Base-by-base conservation (phyloP, 2,888 invertebrate genomes). In the Andrena hattorfiana region DNA sequence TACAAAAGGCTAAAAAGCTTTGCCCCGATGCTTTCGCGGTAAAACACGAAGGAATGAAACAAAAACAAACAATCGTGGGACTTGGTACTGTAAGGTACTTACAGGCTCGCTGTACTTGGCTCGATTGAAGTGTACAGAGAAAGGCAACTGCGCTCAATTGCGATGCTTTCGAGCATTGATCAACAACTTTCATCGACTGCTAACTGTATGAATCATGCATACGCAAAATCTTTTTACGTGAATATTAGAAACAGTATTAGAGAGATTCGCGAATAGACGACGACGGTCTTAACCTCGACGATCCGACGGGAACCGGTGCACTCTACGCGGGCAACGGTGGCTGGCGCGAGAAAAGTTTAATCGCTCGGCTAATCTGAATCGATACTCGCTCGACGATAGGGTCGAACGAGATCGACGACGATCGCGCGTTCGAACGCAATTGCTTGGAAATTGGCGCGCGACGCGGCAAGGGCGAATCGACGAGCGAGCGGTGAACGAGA, bases 11-110 rank as follows among this genome's bases (percentile, higher is more conserved):
- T 60, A 67, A 62, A 49, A 30, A 48, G 71, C 49, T 62, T 0
- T 48, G 71, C 62, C 16, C 32, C 62, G 62, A 13, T 49, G 49
- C 54, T 73, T 42, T 54, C 73, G 64, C 64, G 62, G 13, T 60
- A 16, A 70, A 59, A 42, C 16, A 42, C 0, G 4, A 16, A 13
- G 42, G 42, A 42, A 42, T n/a, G 20, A 16, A 23, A 69, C 56
- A 23, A 59, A 16, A 23, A 69, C 56, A 23, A 59, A 69, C 26
- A 32, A 56, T 42, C 16, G 16, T 42, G 28, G 42, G 51, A 54
- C 16, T 5, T 5, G 16, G 16, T 56, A 13, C 35, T 32, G 35
- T 35, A 35, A 35, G 2, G 13, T 13, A 42, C 42, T n/a, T n/a
- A 30, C 6, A 10, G 10, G 13, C 13, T 13, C 42, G 13, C 42